Conservation (phyloP, 2,888 invertebrate genomes). For the Drosophila colorata region DNA sequence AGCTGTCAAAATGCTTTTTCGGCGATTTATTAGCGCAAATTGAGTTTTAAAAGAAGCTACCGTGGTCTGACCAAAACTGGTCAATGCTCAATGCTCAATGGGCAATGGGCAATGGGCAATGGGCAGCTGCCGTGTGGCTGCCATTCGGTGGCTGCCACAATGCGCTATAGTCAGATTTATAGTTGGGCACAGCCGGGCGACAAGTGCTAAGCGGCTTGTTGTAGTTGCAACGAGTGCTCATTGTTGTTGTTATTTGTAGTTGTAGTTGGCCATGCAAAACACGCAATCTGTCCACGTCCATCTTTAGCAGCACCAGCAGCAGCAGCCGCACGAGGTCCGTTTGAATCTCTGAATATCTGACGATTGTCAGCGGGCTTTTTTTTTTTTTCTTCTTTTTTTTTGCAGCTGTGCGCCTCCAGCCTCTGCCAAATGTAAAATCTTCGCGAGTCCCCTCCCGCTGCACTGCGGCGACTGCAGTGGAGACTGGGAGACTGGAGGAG, state of each 20-base stretch:
- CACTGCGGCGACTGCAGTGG: too few species aligned
- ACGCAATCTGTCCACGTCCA: slow-evolving; percentile 73
- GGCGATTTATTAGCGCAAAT: slow-evolving; percentile 84
- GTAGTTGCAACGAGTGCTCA: slow-evolving; percentile 27
- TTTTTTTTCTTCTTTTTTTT: slow-evolving; percentile 35
- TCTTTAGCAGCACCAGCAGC: slow-evolving; percentile 47
- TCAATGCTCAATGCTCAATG: slow-evolving; percentile 26
- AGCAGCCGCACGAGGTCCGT: slow-evolving; percentile 18
- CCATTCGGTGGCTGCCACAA: slow-evolving; percentile 12
- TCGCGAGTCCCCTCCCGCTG: slow-evolving; percentile 4
- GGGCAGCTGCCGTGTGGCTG: slow-evolving; percentile 27
- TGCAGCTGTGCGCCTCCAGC: slow-evolving; percentile 40
- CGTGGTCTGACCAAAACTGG: slow-evolving; percentile 30
- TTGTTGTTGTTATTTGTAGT: slow-evolving; percentile 23
- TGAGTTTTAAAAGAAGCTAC: slow-evolving; percentile 83
- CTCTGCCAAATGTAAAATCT: slow-evolving; percentile 5
- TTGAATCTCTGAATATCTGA: slow-evolving; percentile 43
- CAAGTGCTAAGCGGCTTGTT: slow-evolving; percentile 52
- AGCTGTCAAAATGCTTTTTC: slow-evolving; percentile 83
- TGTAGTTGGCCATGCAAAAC: slow-evolving; percentile 63
- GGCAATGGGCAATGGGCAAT: slow-evolving; percentile 16
- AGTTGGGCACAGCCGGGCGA: slow-evolving; percentile 49
- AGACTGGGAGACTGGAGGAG: slow-evolving; percentile 1
- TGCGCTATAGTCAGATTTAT: slow-evolving; percentile 48
- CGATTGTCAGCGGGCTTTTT: slow-evolving; percentile 51